Evolutionary conservation across 2,797 vertebrate genomes (phyloP).

Genomic region (Artibeus jamaicensis): DNA sequence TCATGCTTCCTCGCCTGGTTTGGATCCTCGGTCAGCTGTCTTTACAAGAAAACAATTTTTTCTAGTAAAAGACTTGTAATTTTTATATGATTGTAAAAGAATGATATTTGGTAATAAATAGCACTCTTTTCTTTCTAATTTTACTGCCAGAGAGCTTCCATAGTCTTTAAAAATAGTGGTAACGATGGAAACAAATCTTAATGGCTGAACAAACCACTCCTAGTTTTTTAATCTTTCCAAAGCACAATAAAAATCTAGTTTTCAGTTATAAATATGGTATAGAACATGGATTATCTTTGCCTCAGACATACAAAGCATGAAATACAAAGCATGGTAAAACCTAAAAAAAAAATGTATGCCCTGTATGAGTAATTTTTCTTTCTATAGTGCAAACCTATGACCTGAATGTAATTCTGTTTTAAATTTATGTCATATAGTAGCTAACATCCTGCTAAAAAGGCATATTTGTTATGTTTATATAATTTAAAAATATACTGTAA

Average conservation of each 20-base stretch:
- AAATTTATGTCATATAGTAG: neutral
- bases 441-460: neutral
- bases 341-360: neutral
- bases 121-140: constrained; percentile 8
- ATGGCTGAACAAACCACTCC: neutral
- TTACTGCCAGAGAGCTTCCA: neutral
- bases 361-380: neutral
- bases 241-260: neutral
- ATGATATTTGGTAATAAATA: neutral
- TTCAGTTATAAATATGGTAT: neutral
- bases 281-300: neutral
- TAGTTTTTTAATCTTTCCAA: neutral
- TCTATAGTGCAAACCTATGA: neutral
- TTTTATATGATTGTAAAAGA: neutral
- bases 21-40: neutral
- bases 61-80: neutral
- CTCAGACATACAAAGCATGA: neutral
- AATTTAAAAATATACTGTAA: constrained; percentile 17
- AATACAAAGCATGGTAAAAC: neutral
- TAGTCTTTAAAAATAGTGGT: constrained; percentile 8
- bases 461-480: neutral
- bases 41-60: neutral
- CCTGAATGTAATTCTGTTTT: neutral
- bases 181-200: constrained; percentile 13
- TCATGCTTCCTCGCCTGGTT: neutral